Evolutionary conservation across 2,888 invertebrate genomes (phyloP), one percentile per base, ranked within the genome.

Genomic region (Scaptomyza polygonia): DNA sequence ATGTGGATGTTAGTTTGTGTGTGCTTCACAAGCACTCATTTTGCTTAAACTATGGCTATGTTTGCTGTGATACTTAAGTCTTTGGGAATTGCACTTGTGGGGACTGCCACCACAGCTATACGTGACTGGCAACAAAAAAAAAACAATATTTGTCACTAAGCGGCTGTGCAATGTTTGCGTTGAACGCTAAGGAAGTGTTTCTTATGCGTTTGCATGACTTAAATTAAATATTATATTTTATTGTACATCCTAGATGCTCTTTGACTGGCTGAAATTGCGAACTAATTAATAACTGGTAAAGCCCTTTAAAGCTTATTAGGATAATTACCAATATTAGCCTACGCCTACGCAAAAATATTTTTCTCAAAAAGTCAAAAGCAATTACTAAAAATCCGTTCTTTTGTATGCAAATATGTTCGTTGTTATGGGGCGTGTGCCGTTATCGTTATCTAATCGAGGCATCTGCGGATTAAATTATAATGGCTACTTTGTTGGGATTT

Each of bases 11-110:
- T 32, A 14, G 43, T 8, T 11, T 36, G 48, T 25, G 51, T 51
- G 39, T 48, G 44, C 30, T 29, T 11, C n/a, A 14, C 3, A 29
- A n/a, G 44, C 54, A 69, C 47, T 55, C 14, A 52, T 7, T 29
- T 40, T 45, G 77, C 77, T 82, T 75, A 72, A 67, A 14, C 36
- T 14, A 7, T 2, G 62, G 68, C 61, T 57, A 29, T 82, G 83
- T 79, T 85, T 85, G 75, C 55, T 32, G 18, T 68, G 47, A 29
- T 68, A 75, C 79, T 77, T 77, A 81, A 85, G 83, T 85, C 77
- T 43, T 74, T 58, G 63, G 51, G 44, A 74, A 77, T 64, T 81
- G 80, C 85, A 81, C 67, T 81, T 79, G 67, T 52, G 57, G 59
- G 29, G 58, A 62, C 47, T 68, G 52, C 12, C 45, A 14, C 51